Evolutionary conservation across 2,888 invertebrate genomes (phyloP).

Genomic region (Corbicula japonica): DNA sequence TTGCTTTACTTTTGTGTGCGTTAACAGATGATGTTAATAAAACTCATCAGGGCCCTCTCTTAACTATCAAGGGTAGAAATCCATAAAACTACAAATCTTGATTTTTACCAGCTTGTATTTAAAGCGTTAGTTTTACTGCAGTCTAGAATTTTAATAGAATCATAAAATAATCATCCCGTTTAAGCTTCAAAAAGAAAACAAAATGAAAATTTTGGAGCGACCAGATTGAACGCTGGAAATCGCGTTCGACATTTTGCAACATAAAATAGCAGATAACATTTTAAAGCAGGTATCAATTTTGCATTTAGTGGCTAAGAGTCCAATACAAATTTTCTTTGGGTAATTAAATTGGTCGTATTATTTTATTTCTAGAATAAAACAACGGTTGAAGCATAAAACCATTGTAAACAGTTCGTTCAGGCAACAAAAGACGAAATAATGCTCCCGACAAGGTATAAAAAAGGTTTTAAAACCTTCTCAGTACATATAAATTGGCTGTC

Average conservation of each 20-base stretch:
- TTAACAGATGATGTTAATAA: constrained; percentile 51
- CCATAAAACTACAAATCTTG: constrained; percentile 38
- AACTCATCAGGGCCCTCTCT: constrained; percentile 30
- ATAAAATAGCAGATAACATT: constrained; percentile 58
- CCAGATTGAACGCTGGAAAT: constrained; percentile 53
- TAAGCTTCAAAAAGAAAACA: constrained; percentile 46
- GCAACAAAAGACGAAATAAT: constrained; percentile 57
- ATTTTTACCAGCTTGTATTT: constrained; percentile 25
- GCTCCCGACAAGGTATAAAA: constrained; percentile 61
- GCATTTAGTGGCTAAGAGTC: constrained; percentile 56
- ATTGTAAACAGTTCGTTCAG: constrained; percentile 59
- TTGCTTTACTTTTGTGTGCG: constrained; percentile 29
- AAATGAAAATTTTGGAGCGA: constrained; percentile 24
- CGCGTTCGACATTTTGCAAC: constrained; percentile 45
- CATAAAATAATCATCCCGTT: constrained; percentile 53
- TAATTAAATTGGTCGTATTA: constrained; percentile 68
- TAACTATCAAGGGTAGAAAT: constrained; percentile 20
- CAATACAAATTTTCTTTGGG: constrained; percentile 62
- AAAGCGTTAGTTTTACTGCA: constrained; percentile 54
- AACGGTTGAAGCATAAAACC: constrained; percentile 67
- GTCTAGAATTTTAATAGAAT: constrained; percentile 61
- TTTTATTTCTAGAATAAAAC: constrained; percentile 70
- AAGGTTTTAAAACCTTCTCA: constrained; percentile 48
- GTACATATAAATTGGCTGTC: constrained; percentile 62
- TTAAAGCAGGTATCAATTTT: constrained; percentile 61